Evolutionary conservation across 92 coral and sea anemone genomes (phyloP).

Genomic region (Porites cylindrica): DNA sequence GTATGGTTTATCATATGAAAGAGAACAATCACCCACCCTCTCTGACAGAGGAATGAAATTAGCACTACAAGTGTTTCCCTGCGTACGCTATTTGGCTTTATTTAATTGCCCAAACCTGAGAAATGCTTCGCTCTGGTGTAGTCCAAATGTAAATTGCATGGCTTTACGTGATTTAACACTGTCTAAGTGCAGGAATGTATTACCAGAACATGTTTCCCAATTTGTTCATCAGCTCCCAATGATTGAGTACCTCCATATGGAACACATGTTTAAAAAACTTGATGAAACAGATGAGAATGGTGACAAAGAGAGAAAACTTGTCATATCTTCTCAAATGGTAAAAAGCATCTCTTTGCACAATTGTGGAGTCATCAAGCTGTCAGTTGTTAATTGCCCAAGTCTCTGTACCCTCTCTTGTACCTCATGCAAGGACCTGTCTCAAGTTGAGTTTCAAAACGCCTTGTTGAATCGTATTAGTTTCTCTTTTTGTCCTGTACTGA

Average conservation of each 20-base stretch:
- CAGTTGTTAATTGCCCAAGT: slow-evolving; percentile 36
- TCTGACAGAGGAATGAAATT: slow-evolving; percentile 56
- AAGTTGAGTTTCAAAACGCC: slow-evolving; percentile 38
- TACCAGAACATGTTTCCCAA: slow-evolving; percentile 21
- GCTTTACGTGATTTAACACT: slow-evolving; percentile 52
- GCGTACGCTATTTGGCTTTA: slow-evolving; percentile 45
- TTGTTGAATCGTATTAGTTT: slow-evolving; percentile 45
- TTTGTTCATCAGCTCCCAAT: slow-evolving; percentile 45
- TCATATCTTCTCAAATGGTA: slow-evolving; percentile 29
- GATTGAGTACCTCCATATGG: slow-evolving; percentile 50
- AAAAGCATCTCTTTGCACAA: slow-evolving; percentile 48
- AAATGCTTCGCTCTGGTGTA: slow-evolving; percentile 43
- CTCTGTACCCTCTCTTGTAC: slow-evolving; percentile 51
- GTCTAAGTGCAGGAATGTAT: slow-evolving; percentile 40
- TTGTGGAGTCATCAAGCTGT: slow-evolving; percentile 56
- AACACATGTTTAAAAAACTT: slow-evolving; percentile 39
- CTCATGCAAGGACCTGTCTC: slow-evolving; percentile 29
- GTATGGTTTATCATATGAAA: slow-evolving; percentile 45
- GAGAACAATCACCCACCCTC: slow-evolving; percentile 45
- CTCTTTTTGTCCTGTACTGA: slow-evolving; percentile 37
- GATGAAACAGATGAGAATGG: neutral
- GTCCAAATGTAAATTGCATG: slow-evolving; percentile 41
- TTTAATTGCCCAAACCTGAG: slow-evolving; percentile 45
- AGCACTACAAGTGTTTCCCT: slow-evolving; percentile 61
- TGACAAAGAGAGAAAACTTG: slow-evolving; percentile 13